Percentiles rank a stretch among this genome's conserved stretches.
Conservation (phyloP, 2,888 invertebrate genomes). For the Orthosia cruda region DNA sequence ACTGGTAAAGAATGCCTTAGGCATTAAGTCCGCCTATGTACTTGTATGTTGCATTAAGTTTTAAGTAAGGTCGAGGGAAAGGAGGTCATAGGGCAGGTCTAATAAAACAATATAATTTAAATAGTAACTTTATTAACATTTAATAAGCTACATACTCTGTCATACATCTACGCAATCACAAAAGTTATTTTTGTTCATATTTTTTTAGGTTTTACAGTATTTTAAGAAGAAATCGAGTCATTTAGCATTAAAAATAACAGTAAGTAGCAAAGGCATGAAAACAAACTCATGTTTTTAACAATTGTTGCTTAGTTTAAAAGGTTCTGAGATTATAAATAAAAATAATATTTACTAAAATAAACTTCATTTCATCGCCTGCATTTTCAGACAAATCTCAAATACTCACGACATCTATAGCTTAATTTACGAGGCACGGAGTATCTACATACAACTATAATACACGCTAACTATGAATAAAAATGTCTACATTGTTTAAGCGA, state of each 20-base stretch:
- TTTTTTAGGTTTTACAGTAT: constrained; percentile 10
- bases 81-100: neutral
- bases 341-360: constrained; percentile 43
- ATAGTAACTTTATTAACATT: constrained; percentile 66
- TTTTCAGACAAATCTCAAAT: constrained; percentile 48
- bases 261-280: constrained; percentile 19
- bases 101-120: constrained; percentile 15
- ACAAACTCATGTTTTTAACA: constrained; percentile 8
- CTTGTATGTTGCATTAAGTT: too few relatives aligned
- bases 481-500: constrained; percentile 50
- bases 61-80: neutral
- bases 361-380: constrained; percentile 28
- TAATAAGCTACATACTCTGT: constrained; percentile 51
- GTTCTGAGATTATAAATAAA: constrained; percentile 56
- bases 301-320: neutral
- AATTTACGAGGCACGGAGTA: constrained; percentile 70
- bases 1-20: too few relatives aligned
- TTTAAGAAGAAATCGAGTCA: neutral
- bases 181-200: constrained; percentile 14
- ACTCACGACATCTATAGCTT: constrained; percentile 52
- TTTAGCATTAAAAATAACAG: neutral
- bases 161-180: constrained; percentile 52
- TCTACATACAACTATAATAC: constrained; percentile 54
- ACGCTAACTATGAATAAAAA: constrained; percentile 55
- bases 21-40: too few relatives aligned